These are phyloP conservation scores for Falco berigora DNA, from an alignment of 2,797 vertebrate species.

Conservation along the genomic window DNA sequence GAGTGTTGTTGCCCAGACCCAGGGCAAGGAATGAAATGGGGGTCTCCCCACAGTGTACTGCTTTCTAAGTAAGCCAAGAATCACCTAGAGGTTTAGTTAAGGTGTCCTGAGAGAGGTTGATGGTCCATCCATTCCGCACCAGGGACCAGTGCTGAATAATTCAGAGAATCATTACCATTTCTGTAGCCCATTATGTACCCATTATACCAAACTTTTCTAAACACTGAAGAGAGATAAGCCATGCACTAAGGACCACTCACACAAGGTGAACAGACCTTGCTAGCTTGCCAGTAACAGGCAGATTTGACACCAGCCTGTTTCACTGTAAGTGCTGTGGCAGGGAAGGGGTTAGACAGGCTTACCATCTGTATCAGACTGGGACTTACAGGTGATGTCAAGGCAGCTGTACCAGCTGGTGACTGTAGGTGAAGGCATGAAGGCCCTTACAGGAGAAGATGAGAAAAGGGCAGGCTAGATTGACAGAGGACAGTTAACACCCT, in stretches of 20 bases:
- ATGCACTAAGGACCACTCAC: background rate
- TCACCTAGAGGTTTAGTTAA: background rate
- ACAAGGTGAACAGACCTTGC: background rate
- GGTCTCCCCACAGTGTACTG: background rate
- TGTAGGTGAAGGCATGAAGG: background rate
- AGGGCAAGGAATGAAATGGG: background rate
- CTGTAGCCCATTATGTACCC: background rate
- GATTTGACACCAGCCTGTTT: background rate
- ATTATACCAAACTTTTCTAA: background rate
- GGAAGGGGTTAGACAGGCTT: background rate
- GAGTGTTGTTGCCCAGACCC: fast-evolving
- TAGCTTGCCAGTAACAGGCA: background rate
- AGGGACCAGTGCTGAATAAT: background rate
- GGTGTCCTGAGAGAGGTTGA: background rate
- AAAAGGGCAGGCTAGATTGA: background rate
- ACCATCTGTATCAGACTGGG: background rate
- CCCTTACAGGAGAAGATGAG: background rate
- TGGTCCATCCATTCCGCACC: background rate
- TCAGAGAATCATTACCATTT: background rate
- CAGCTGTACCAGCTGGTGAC: background rate
- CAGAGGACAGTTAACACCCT: background rate
- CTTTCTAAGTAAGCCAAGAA: background rate
- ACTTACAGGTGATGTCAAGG: background rate
- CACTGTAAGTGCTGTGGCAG: background rate
- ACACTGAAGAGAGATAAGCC: background rate